Evolutionary conservation across 2,113 vertebrate genomes (phyloP).

Genomic region (Clarias gariepinus): DNA sequence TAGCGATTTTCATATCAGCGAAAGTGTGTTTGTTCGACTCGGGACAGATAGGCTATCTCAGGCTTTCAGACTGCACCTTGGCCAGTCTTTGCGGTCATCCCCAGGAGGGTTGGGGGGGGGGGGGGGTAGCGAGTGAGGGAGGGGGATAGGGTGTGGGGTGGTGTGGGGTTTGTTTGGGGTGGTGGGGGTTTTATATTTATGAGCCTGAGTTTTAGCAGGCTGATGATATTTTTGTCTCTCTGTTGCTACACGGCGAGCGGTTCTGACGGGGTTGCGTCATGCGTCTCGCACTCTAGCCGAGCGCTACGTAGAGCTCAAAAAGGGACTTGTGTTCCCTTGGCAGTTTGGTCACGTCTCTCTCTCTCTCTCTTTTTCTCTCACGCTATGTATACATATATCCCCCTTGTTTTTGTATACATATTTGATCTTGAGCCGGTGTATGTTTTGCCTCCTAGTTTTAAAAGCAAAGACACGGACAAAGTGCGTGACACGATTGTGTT

Average conservation of each 20-base stretch:
- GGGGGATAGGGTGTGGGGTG: too few relatives aligned
- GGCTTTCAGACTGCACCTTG: constrained; percentile 68
- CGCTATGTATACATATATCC: background rate
- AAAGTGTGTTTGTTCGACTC: constrained; percentile 14
- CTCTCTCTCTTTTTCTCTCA: too few relatives aligned
- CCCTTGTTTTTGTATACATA: background rate
- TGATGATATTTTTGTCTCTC: constrained; percentile 76
- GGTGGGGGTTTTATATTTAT: constrained; percentile 70
- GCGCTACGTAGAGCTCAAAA: constrained; percentile 51
- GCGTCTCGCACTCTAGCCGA: constrained; percentile 70
- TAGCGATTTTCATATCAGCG: background rate
- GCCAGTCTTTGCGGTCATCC: constrained; percentile 67
- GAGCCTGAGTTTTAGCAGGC: constrained; percentile 71
- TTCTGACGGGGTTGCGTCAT: constrained; percentile 70
- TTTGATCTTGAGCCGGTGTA: background rate
- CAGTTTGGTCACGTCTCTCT: background rate
- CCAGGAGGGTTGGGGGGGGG: constrained; percentile 63
- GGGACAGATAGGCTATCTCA: constrained; percentile 66
- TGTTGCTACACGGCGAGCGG: constrained; percentile 73
- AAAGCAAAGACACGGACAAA: too few relatives aligned
- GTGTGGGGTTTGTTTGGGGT: constrained; percentile 47
- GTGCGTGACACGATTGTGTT: background rate
- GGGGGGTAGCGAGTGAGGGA: too few relatives aligned
- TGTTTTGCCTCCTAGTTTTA: background rate
- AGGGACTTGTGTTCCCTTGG: background rate